These are phyloP conservation scores for Avahi laniger DNA, from an alignment of 2,797 vertebrate genomes.

Conservation along the genomic window DNA sequence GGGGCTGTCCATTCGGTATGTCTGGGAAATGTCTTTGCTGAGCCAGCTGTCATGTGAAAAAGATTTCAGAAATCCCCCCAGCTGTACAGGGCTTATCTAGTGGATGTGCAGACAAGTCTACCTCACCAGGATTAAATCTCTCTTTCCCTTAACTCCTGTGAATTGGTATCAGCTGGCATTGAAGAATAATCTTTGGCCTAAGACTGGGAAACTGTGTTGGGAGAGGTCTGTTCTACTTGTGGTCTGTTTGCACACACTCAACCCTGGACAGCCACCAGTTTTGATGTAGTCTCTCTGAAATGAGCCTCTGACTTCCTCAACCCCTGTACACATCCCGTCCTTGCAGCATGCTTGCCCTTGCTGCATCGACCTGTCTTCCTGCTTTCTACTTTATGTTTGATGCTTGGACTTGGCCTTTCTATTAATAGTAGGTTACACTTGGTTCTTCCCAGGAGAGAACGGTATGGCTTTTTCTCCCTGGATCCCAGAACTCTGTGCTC, in stretches of 20 bases:
- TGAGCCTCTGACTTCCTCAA: neutral
- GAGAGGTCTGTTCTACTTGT: rapidly evolving
- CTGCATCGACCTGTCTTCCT: neutral
- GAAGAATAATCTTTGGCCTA: neutral
- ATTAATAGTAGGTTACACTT: neutral
- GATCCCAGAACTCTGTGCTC: neutral
- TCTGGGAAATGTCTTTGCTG: neutral
- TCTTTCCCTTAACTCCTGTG: neutral
- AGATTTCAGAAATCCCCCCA: neutral
- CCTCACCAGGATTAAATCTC: neutral
- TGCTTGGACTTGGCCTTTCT: neutral
- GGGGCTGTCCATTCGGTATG: neutral
- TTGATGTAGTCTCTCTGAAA: neutral
- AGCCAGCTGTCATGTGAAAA: neutral
- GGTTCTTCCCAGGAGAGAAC: neutral
- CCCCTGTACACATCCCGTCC: rapidly evolving
- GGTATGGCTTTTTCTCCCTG: neutral
- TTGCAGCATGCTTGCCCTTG: neutral
- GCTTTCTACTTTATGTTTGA: neutral
- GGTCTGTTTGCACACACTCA: neutral
- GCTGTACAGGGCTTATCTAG: neutral
- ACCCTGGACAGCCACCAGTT: neutral
- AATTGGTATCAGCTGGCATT: neutral
- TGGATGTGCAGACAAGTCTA: no score
- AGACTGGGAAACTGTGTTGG: neutral